Conservation (phyloP, 1,140 invertebrate species). For the Aphelenchoides besseyi region DNA sequence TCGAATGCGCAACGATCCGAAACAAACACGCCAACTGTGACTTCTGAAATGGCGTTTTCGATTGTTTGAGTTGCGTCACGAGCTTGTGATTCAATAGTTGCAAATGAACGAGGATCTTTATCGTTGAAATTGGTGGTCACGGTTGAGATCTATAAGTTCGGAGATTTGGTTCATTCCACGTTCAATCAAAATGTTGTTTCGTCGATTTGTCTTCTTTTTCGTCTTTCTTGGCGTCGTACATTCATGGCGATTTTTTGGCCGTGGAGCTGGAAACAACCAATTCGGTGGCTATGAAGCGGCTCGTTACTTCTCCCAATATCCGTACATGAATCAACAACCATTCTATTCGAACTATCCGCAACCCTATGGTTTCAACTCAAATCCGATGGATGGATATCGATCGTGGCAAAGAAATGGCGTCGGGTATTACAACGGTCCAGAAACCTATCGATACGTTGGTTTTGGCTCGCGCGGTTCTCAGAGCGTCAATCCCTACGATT, state of each 20-base stretch:
- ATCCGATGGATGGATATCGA: neutral
- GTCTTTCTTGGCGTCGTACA: neutral
- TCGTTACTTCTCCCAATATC: neutral
- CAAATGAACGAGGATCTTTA: too few relatives aligned
- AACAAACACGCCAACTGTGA: neutral
- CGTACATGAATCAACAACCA: neutral
- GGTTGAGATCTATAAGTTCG: too few relatives aligned
- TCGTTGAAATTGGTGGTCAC: too few relatives aligned
- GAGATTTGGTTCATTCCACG: too few relatives aligned
- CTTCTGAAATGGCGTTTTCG: neutral
- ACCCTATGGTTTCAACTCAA: neutral
- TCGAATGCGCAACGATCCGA: neutral
- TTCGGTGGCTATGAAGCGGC: neutral
- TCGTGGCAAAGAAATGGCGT: slow-evolving; percentile 8
- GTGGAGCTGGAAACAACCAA: neutral
- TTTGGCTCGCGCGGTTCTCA: neutral
- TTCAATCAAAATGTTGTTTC: neutral
- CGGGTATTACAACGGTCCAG: neutral
- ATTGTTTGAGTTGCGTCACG: neutral
- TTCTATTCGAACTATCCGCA: neutral
- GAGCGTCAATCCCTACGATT: neutral
- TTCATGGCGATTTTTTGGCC: slow-evolving; percentile 3
- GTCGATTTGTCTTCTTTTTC: neutral
- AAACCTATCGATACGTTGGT: neutral
- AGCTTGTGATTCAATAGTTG: neutral